Percentiles rank a stretch among this genome's conserved stretches.
Evolutionary conservation across 1,140 invertebrate species (phyloP).

Genomic region (Pseudachorutes palmiensis): DNA sequence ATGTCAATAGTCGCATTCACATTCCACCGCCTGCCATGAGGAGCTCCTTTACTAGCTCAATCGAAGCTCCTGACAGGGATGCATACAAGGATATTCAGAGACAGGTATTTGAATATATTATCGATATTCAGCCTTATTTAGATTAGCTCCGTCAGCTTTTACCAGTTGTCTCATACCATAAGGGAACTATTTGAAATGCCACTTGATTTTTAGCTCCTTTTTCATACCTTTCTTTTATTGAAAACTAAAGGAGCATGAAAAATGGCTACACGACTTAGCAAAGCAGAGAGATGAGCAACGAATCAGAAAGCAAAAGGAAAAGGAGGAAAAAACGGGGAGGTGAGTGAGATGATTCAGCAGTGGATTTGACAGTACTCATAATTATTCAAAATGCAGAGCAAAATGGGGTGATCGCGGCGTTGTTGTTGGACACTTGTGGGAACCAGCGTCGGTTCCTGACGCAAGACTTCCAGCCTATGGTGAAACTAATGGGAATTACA

Average conservation of each 20-base stretch:
- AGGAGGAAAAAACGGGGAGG: conserved; percentile 50
- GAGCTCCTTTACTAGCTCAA: conserved; percentile 24
- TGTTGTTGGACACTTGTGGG: conserved; percentile 57
- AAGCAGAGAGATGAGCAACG: conserved; percentile 36
- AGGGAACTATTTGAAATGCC: too few species aligned
- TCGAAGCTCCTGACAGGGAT: conserved; percentile 14
- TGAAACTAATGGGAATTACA: neutral
- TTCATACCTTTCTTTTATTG: too few species aligned
- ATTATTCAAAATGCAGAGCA: neutral
- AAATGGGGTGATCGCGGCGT: conserved; percentile 57
- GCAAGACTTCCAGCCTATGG: conserved; percentile 40
- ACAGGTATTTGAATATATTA: too few species aligned
- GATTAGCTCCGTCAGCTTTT: too few species aligned
- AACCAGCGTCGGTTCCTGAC: conserved; percentile 39
- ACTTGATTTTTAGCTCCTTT: neutral
- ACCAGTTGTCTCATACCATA: too few species aligned
- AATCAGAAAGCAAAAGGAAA: conserved; percentile 32
- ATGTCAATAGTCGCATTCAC: neutral
- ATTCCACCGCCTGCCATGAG: conserved; percentile 29
- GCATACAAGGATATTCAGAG: conserved; percentile 22
- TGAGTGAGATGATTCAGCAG: neutral
- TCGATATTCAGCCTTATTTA: too few species aligned
- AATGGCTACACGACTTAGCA: conserved; percentile 35
- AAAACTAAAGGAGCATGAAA: conserved; percentile 36
- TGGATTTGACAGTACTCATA: too few species aligned